A percentile compares a stretch with the other conserved stretches of the same genome.
Evolutionary conservation across 1,140 invertebrate species (phyloP).

Genomic region (Rhynchophorus ferrugineus): DNA sequence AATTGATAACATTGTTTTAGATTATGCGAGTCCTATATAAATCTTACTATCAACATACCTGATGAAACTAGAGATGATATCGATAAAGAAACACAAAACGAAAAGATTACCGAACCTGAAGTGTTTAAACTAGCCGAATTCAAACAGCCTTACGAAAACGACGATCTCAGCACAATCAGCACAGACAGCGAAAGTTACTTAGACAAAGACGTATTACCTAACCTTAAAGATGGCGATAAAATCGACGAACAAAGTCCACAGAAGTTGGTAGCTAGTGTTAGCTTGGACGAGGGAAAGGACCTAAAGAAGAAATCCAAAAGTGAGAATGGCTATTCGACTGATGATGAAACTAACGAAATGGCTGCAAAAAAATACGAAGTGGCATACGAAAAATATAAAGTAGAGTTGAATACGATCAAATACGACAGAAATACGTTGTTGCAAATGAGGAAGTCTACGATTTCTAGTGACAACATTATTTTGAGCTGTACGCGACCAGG

Average conservation of each 20-base stretch:
- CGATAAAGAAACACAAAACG: conserved; percentile 27
- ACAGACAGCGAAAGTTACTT: conserved; percentile 39
- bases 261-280: conserved; percentile 13
- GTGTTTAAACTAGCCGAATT: conserved; percentile 32
- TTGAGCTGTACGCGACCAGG: conserved; percentile 19
- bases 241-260: conserved; percentile 5
- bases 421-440: conserved; percentile 45
- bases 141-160: conserved; percentile 31
- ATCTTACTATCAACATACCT: conserved; percentile 35
- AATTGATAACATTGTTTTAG: no score
- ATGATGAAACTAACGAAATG: conserved; percentile 39
- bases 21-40: conserved; percentile 37
- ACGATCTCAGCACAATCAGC: conserved; percentile 32
- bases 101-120: conserved; percentile 8
- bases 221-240: conserved; percentile 31
- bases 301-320: conserved; percentile 9
- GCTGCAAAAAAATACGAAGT: conserved; percentile 37
- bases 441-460: conserved; percentile 42
- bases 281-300: conserved; percentile 14
- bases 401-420: conserved; percentile 42
- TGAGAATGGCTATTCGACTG: conserved; percentile 29
- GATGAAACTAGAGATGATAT: conserved; percentile 26
- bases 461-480: conserved; percentile 33
- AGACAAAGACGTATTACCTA: conserved; percentile 34
- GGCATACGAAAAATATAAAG: conserved; percentile 40